Evolutionary conservation across 2,113 vertebrate species (phyloP).

Genomic region (Micronycteris hirsuta): DNA sequence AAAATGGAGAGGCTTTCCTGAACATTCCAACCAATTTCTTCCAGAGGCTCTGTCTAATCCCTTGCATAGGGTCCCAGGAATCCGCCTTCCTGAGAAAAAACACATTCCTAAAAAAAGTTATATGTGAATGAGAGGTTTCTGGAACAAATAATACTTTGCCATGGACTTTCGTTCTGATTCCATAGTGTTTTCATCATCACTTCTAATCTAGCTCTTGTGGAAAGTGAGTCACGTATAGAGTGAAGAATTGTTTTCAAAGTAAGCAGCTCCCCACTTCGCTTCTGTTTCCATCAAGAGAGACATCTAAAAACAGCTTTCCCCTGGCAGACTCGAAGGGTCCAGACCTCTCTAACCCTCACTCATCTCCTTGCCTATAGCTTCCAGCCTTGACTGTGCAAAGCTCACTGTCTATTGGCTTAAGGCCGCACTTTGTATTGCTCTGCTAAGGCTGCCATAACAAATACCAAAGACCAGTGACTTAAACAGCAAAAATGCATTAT

Average conservation of each 20-base stretch:
- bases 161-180: background rate
- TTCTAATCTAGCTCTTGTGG: background rate
- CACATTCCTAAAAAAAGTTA: background rate
- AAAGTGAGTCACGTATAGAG: background rate
- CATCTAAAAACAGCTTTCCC: background rate
- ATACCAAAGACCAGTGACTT: background rate
- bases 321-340: background rate
- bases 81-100: background rate
- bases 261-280: background rate
- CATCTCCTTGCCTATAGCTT: background rate
- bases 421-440: background rate
- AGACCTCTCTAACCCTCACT: background rate
- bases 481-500: background rate
- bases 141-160: constrained; percentile 9
- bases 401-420: background rate
- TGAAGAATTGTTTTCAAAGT: background rate
- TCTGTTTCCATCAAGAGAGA: background rate
- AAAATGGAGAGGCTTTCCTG: background rate
- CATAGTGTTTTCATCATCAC: background rate
- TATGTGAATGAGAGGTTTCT: background rate
- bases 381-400: background rate
- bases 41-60: background rate
- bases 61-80: background rate
- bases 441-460: background rate
- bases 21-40: background rate